phyloP scores from a whole-genome alignment of 2,113 vertebrate species.

The Python bivittatus region DNA sequence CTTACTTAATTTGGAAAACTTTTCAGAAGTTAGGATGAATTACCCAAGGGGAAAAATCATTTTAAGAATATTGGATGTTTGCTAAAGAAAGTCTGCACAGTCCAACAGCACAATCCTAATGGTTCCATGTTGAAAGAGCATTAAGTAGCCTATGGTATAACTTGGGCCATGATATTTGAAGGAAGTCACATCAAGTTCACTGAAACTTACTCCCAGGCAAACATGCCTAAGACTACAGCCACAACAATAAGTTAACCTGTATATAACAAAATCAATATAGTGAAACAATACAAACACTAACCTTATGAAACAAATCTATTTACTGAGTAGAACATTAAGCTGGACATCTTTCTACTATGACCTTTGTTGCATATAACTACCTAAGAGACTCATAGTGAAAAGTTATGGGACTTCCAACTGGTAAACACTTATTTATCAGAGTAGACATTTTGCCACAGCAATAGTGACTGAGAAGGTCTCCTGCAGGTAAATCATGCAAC shows the following conservation, averaged over 20 bases:
- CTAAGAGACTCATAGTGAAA: constrained; percentile 25
- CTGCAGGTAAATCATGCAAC: constrained; percentile 8
- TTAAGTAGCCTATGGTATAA: background rate
- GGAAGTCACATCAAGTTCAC: background rate
- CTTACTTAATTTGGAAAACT: background rate
- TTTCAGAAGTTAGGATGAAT: background rate
- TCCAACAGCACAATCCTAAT: constrained; percentile 5
- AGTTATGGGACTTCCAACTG: constrained; percentile 21
- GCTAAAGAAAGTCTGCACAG: background rate
- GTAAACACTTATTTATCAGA: constrained; percentile 5
- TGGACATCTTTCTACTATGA: constrained; percentile 8
- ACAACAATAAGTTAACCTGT: background rate
- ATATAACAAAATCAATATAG: background rate
- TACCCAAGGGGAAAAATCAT: background rate
- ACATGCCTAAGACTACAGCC: background rate
- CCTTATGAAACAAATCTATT: background rate
- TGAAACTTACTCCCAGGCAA: background rate
- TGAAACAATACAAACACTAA: background rate
- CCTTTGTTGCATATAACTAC: constrained; percentile 26
- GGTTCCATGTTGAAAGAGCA: background rate
- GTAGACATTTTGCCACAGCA: constrained; percentile 12
- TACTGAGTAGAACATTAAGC: background rate
- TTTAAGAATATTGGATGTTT: constrained; percentile 33
- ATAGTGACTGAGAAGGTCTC: constrained; percentile 2
- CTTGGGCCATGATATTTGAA: background rate